These are phyloP conservation scores for Chironomus tepperi DNA, from an alignment of 1,140 invertebrate species.

Conservation along the genomic window DNA sequence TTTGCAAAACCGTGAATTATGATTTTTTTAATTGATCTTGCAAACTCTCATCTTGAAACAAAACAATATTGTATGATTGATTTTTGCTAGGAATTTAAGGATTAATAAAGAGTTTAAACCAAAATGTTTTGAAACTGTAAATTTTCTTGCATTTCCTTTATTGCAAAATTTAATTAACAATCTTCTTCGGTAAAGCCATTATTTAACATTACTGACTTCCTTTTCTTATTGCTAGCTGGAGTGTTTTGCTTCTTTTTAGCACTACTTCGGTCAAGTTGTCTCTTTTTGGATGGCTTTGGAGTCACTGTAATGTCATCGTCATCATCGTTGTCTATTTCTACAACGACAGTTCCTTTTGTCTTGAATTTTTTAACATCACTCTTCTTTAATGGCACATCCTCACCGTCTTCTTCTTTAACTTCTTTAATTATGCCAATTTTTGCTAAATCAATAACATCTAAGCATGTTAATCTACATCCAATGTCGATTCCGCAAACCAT, in stretches of 20 bases:
- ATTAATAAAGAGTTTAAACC: not conserved
- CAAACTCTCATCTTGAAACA: no score
- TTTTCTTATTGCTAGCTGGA: not conserved
- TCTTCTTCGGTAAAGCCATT: constrained; percentile 19
- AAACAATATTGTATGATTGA: not conserved
- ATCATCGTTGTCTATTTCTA: not conserved
- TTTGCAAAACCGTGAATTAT: no score
- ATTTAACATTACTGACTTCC: not conserved
- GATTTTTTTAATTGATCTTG: no score
- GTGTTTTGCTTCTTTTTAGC: not conserved
- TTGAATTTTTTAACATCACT: not conserved
- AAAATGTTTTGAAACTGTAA: not conserved
- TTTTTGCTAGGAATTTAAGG: not conserved
- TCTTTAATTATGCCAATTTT: not conserved
- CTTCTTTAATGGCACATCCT: constrained; percentile 16
- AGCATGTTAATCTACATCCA: constrained; percentile 51
- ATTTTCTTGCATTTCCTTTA: no score
- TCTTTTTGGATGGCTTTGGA: not conserved
- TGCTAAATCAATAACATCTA: constrained; percentile 40
- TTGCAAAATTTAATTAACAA: not conserved
- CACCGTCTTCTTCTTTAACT: not conserved
- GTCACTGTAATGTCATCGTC: not conserved
- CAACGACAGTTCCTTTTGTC: not conserved
- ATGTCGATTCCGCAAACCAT: constrained; percentile 43
- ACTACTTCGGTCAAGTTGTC: not conserved